Evolutionary conservation across 30 jellyfish, hydroid and myxozoan genomes (phyloP), one percentile per base, ranked within the genome.

Genomic region (Aurelia aurita complex sp. Pacific): DNA sequence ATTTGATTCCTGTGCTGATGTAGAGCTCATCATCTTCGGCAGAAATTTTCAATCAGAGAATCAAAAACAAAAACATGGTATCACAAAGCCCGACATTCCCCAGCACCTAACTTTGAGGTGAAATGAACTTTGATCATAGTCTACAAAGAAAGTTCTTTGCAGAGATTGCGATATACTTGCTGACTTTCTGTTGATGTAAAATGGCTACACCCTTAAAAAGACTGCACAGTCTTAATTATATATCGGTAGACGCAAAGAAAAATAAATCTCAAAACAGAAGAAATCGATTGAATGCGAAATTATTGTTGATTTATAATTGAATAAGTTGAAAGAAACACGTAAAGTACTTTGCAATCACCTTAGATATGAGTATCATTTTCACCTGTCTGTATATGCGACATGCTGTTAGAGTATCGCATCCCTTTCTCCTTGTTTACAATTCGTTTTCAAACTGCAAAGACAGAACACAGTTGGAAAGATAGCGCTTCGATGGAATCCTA

Each of bases 341-440:
- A 57, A 79, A 65, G 80, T 53, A 51, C 36, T 64, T 66, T 38
- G 73, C 42, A 79, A 79, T 79, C 89, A 79, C 93, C 76, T 38
- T 42, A 36, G 93, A 62, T 29, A 64, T 42, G 82, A 57, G 70
- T 62, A 73, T 69, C 89, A 35, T 57, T 38, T 73, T 74, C 93
- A 84, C 87, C 93, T 84, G 93, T 74, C 79, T 51, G 18, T 77
- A 15, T 40, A 52, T 84, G 87, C 93, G 68, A 73, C 93, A 84
- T 84, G 93, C 87, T 77, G 93, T 50, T 33, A 62, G 40, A 52
- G 80, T 73, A 73, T 64, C 80, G 43, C n/a, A 55, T 35, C 64
- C 55, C 12, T 51, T 23, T 5, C 18, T 50, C 9, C 69, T 64
- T 84, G 93, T 65, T 84, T 62, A 35, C 53, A 73, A 74, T 15